Percentiles rank a stretch among this genome's conserved stretches.
phyloP scores from a whole-genome alignment of 64 coral and sea anemone species.

The Actinia tenebrosa region DNA sequence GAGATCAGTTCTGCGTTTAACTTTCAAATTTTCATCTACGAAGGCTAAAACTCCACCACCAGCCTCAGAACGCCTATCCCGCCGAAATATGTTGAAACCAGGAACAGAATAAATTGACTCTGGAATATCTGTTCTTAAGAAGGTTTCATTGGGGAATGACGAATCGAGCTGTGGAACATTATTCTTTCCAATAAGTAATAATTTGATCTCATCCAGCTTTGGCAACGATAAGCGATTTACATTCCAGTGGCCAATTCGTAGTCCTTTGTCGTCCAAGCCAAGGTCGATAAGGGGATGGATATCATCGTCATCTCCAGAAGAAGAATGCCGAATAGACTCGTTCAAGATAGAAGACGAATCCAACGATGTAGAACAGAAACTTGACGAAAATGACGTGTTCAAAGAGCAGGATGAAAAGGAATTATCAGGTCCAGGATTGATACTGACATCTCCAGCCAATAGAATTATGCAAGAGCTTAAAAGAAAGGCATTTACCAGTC shows the following conservation, averaged over 20 bases:
- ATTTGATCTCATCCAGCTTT: background rate
- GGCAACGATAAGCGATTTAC: background rate
- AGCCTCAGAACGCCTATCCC: background rate
- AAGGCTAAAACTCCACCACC: slow-evolving; percentile 13
- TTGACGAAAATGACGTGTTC: too few species aligned
- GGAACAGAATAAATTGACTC: background rate
- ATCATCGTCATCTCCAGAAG: too few species aligned
- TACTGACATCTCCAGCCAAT: too few species aligned
- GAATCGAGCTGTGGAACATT: background rate
- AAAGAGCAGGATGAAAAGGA: too few species aligned
- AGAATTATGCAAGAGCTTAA: too few species aligned
- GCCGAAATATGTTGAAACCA: background rate
- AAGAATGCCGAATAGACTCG: too few species aligned
- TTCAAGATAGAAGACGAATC: too few species aligned
- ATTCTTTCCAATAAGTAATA: background rate
- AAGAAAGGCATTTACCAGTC: too few species aligned
- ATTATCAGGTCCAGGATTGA: too few species aligned
- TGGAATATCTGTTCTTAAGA: background rate
- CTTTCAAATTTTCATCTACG: slow-evolving; percentile 22
- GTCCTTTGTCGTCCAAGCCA: background rate
- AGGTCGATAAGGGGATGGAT: background rate
- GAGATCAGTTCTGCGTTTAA: slow-evolving; percentile 36
- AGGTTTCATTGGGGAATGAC: background rate
- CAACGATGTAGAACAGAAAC: too few species aligned
- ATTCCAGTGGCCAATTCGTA: background rate